phyloP scores from a whole-genome alignment of 1,140 invertebrate genomes.

The Papilio xuthus region DNA sequence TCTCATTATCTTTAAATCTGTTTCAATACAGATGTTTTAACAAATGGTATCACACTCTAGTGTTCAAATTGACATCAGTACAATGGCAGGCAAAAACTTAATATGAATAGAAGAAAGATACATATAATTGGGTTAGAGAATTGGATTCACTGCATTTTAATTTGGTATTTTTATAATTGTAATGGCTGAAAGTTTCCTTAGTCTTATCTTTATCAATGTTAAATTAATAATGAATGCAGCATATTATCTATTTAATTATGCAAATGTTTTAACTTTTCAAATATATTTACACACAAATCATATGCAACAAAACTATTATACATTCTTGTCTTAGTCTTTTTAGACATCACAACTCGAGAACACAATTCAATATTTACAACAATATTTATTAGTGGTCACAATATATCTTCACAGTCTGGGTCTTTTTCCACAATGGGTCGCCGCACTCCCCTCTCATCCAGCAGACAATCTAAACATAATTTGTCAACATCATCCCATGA shows the following conservation, averaged over 20 bases:
- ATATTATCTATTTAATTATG: background rate
- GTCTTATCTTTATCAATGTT: background rate
- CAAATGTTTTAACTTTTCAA: background rate
- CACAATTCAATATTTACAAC: slow-evolving; percentile 19
- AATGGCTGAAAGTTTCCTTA: too few relatives aligned
- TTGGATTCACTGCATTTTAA: too few relatives aligned
- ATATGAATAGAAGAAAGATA: too few relatives aligned
- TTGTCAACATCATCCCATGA: slow-evolving; percentile 76
- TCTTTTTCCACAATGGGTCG: slow-evolving; percentile 44
- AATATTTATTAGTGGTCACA: slow-evolving; percentile 53
- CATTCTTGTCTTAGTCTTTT: background rate
- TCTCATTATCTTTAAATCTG: too few relatives aligned
- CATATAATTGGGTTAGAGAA: too few relatives aligned
- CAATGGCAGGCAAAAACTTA: too few relatives aligned
- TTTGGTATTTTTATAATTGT: too few relatives aligned
- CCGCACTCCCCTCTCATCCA: slow-evolving; percentile 53
- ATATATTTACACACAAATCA: slow-evolving; percentile 3
- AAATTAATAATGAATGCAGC: background rate
- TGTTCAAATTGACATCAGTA: too few relatives aligned
- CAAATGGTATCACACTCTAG: too few relatives aligned
- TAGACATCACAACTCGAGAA: slow-evolving; percentile 5
- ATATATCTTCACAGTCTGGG: slow-evolving; percentile 53
- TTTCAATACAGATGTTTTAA: too few relatives aligned
- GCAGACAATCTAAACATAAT: slow-evolving; percentile 55
- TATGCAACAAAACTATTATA: background rate